A percentile compares a stretch with the other conserved stretches of the same genome.
These are phyloP conservation scores for Ursus arctos DNA, from an alignment of 2,113 vertebrate genomes.

Conservation along the genomic window DNA sequence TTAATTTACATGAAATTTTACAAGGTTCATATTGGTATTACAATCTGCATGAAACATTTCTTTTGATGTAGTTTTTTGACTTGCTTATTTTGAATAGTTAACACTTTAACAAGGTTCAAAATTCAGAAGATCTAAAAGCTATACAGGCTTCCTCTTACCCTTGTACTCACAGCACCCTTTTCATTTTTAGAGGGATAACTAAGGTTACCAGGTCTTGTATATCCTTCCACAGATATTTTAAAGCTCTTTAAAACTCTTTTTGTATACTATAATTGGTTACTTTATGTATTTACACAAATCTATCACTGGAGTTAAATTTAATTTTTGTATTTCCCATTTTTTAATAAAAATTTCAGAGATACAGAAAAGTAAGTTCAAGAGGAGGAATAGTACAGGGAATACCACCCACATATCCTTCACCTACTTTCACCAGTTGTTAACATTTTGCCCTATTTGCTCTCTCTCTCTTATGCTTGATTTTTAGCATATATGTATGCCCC, in stretches of 20 bases:
- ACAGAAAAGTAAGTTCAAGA: constrained; percentile 22
- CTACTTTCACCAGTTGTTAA: constrained; percentile 13
- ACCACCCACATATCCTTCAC: background rate
- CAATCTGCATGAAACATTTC: background rate
- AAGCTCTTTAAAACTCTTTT: background rate
- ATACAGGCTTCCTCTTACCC: background rate
- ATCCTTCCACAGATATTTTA: constrained; percentile 35
- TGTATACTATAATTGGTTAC: background rate
- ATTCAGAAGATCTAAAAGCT: constrained; percentile 11
- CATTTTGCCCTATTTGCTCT: constrained; percentile 56
- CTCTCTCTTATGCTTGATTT: constrained; percentile 22
- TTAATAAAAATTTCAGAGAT: constrained; percentile 32
- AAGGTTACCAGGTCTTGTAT: background rate
- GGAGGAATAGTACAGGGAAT: background rate
- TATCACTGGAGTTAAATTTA: constrained; percentile 39
- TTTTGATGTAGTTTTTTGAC: constrained; percentile 1
- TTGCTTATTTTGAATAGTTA: constrained; percentile 47
- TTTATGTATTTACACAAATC: constrained; percentile 31
- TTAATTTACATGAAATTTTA: constrained; percentile 46
- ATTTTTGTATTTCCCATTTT: constrained; percentile 4
- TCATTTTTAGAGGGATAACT: background rate
- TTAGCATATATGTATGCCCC: constrained; percentile 29
- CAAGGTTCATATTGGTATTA: background rate
- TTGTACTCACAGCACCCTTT: background rate
- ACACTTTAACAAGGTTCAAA: constrained; percentile 17